Conservation (phyloP, 2,888 invertebrate species). For the Campaea margaritaria region DNA sequence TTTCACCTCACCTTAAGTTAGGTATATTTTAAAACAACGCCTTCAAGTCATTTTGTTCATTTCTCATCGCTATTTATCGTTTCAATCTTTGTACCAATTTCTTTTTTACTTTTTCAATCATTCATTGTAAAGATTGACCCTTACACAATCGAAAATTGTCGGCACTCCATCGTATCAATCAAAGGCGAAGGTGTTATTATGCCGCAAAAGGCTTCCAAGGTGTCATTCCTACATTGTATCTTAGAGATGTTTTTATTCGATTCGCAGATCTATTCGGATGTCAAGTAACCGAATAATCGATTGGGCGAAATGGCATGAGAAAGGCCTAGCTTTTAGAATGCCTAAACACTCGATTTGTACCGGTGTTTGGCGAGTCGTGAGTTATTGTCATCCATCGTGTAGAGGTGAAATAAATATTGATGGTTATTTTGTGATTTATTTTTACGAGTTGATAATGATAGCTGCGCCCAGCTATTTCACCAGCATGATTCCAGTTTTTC, state of each 20-base stretch:
- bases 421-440: too few relatives aligned
- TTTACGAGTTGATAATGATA: too few relatives aligned
- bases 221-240: slow-evolving; percentile 1
- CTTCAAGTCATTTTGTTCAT: slow-evolving; percentile 2
- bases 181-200: slow-evolving; percentile 14
- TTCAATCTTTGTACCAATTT: slow-evolving; percentile 7
- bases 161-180: slow-evolving; percentile 22
- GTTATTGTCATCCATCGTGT: too few relatives aligned
- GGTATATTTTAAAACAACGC: slow-evolving; percentile 2
- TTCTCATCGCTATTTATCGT: not conserved
- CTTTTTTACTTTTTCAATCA: slow-evolving; percentile 2
- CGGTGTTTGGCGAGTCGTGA: too few relatives aligned
- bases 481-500: too few relatives aligned
- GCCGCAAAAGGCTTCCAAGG: slow-evolving; percentile 12
- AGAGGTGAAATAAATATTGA: too few relatives aligned
- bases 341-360: not conserved
- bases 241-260: slow-evolving; percentile 13
- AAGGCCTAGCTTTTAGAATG: slow-evolving; percentile 11
- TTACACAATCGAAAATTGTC: slow-evolving; percentile 23
- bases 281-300: slow-evolving; percentile 3
- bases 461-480: too few relatives aligned
- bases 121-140: slow-evolving; percentile 19
- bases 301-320: slow-evolving; percentile 12
- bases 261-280: slow-evolving; percentile 3
- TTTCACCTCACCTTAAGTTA: too few relatives aligned